Evolutionary conservation across 2,113 vertebrate genomes (phyloP), one percentile per base, ranked within the genome.

Genomic region (Dicrurus megarhynchus): DNA sequence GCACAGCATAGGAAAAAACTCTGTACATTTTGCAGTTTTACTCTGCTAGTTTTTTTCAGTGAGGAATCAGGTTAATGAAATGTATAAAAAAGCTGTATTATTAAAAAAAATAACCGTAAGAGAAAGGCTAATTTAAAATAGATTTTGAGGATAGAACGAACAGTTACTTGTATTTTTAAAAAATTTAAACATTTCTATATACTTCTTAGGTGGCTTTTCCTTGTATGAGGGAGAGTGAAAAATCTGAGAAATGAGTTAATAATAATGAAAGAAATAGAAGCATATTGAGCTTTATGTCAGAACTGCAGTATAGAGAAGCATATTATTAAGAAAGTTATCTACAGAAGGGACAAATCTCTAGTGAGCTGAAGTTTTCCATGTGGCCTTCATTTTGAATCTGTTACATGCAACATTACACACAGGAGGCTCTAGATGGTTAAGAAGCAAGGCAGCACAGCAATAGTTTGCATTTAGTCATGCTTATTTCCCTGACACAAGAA

Each of bases 401-500:
- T 81, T 77, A 60, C 7, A 41, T 33, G 37, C 44, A 74, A 6
- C 47, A 65, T 83, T 83, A 57, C 33, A 69, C 44, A 70, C 47
- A 69, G 26, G 52, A 90, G 35, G 23, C 13, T 22, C 7, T 67
- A 73, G 33, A 63, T 55, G 21, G 5, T 61, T 78, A 78, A 81
- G 80, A 86, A 78, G 22, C 24, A 78, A 84, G 27, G 35, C n/a
- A 92, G 13, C 47, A 33, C 44, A 71, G 42, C 15, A 67, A 8
- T 63, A n/a, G 35, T 95, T 91, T 52, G 16, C 52, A 37, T 93
- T 84, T 81, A 77, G 42, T 81, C 19, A 10, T 77, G 15, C 32
- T 79, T 94, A 21, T 91, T 94, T 94, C 67, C 74, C 41, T 90
- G 75, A 80, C 63, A 79, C 33, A 87, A 76, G 61, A 44, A 91